Conservation (phyloP, 2,888 invertebrate genomes). For the Pseudococcus jackbeardsleyi region DNA sequence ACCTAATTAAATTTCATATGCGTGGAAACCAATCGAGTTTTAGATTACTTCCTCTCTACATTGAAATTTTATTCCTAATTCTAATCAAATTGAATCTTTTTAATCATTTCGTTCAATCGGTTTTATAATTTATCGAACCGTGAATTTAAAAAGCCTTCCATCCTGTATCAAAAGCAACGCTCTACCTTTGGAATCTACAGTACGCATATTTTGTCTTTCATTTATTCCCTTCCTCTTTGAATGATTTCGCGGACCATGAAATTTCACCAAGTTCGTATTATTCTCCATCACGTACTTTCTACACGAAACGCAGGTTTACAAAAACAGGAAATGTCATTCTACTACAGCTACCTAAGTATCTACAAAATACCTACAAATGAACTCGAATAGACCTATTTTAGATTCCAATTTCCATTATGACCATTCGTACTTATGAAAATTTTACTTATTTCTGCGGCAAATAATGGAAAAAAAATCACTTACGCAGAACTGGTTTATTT, state of each 20-base stretch:
- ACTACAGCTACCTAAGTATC: background rate
- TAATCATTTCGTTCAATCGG: background rate
- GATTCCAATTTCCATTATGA: background rate
- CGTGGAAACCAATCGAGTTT: background rate
- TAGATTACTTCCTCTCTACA: background rate
- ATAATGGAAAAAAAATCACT: background rate
- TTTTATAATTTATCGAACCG: background rate
- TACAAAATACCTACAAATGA: background rate
- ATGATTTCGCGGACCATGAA: too few relatives aligned
- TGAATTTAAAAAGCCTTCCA: background rate
- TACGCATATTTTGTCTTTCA: background rate
- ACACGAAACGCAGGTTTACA: background rate
- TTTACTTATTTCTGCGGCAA: background rate
- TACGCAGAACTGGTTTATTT: conserved; percentile 2
- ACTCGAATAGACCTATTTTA: background rate
- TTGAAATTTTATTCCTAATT: background rate
- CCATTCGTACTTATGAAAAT: background rate
- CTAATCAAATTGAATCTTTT: background rate
- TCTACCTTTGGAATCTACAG: background rate
- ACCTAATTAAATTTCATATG: background rate
- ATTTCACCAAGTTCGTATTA: conserved; percentile 1
- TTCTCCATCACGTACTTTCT: background rate
- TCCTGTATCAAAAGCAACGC: background rate
- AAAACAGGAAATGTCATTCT: background rate
- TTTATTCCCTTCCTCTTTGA: background rate